phyloP scores from a whole-genome alignment of 1,140 invertebrate species.

The Euwallacea fornicatus region DNA sequence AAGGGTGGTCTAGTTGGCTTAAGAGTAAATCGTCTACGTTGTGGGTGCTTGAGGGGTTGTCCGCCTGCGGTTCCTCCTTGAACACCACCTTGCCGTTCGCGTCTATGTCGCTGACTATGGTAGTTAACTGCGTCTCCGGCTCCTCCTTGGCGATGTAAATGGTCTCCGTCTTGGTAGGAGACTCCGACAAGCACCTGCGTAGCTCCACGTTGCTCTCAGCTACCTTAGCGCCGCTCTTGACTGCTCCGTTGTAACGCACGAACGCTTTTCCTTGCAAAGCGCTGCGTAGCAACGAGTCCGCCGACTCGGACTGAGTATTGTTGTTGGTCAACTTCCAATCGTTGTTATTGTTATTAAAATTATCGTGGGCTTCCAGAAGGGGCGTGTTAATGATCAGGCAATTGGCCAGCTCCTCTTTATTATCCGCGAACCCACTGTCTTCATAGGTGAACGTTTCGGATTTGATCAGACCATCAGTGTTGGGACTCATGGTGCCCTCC shows the following conservation, averaged over 20 bases:
- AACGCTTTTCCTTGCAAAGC: constrained; percentile 74
- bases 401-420: constrained; percentile 61
- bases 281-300: constrained; percentile 75
- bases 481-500: constrained; percentile 47
- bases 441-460: constrained; percentile 68
- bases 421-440: constrained; percentile 69
- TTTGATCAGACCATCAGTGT: constrained; percentile 58
- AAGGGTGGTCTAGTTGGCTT: constrained; percentile 67
- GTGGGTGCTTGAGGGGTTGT: constrained; percentile 62
- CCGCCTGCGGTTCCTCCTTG: constrained; percentile 50
- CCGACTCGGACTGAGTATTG: constrained; percentile 55
- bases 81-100: constrained; percentile 53
- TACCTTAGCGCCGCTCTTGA: constrained; percentile 46
- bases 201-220: constrained; percentile 56
- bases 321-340: constrained; percentile 65
- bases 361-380: constrained; percentile 57
- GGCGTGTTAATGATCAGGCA: constrained; percentile 56
- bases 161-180: constrained; percentile 56
- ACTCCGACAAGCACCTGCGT: constrained; percentile 55
- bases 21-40: constrained; percentile 71
- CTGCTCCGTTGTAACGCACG: constrained; percentile 59
- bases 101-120: constrained; percentile 55
- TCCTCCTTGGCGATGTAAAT: constrained; percentile 53
- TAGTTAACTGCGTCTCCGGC: constrained; percentile 55
- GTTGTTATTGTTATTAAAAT: constrained; percentile 71